Percentiles rank a stretch among this genome's conserved stretches.
phyloP scores from a whole-genome alignment of 2,888 invertebrate species.

The Lapara coniferarum region DNA sequence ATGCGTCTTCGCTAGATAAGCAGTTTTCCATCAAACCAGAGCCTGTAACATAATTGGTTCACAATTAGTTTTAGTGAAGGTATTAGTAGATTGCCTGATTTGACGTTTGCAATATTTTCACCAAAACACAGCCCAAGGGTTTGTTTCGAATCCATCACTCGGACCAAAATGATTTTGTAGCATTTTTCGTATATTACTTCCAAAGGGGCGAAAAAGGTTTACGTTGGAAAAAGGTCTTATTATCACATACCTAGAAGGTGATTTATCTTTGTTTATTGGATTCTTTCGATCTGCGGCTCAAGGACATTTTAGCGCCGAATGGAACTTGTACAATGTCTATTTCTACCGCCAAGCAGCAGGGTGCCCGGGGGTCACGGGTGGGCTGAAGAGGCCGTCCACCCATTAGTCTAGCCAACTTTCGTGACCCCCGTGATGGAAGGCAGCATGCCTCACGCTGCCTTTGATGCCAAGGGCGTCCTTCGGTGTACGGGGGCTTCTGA shows the following conservation, averaged over 20 bases:
- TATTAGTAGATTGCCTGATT: no score
- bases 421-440: no score
- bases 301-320: neutral
- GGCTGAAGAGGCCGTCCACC: no score
- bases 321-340: neutral
- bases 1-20: conserved; percentile 1
- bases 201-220: neutral
- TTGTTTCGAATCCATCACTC: no score
- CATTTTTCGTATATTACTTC: neutral
- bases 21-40: conserved; percentile 1
- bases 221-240: neutral
- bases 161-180: neutral
- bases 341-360: no score
- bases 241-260: neutral
- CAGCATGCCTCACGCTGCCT: no score
- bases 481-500: no score
- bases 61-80: neutral
- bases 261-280: neutral
- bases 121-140: neutral
- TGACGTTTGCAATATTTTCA: neutral
- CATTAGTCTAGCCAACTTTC: no score
- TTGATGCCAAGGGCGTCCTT: no score
- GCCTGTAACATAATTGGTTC: neutral
- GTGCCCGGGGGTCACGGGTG: no score
- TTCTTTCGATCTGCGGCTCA: neutral